phyloP scores from a whole-genome alignment of 2,113 vertebrate genomes.

The Oncorhynchus gorbuscha region DNA sequence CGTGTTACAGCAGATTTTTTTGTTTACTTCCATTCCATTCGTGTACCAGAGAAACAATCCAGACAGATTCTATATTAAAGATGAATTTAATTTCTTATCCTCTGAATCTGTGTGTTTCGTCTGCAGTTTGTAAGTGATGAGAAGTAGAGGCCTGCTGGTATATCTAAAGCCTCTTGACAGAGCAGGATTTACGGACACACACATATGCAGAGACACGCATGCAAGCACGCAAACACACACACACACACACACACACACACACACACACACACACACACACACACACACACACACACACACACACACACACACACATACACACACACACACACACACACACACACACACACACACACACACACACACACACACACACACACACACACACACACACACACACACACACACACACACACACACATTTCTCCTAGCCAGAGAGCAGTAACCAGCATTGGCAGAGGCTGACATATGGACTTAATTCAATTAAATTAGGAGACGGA shows the following conservation, averaged over 20 bases:
- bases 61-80: too few species aligned
- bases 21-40: too few species aligned
- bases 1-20: too few species aligned
- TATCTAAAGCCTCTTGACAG: not conserved
- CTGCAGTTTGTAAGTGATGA: too few species aligned
- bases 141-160: not conserved
- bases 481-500: slow-evolving; percentile 73
- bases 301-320: too few species aligned
- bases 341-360: slow-evolving; percentile 24
- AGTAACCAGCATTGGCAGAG: slow-evolving; percentile 81
- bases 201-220: slow-evolving; percentile 18
- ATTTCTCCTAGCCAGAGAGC: slow-evolving; percentile 56
- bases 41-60: too few species aligned
- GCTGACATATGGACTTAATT: slow-evolving; percentile 83
- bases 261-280: slow-evolving; percentile 26
- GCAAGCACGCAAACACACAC: too few species aligned
- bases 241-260: too few species aligned
- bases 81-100: not conserved
- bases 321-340: slow-evolving; percentile 26
- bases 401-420: too few species aligned
- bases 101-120: slow-evolving; percentile 26
- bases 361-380: not conserved
- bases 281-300: slow-evolving; percentile 25
- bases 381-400: slow-evolving; percentile 21
- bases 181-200: slow-evolving; percentile 22